Conservation (phyloP, 2,888 invertebrate species). For the Phyllotreta striolata region DNA sequence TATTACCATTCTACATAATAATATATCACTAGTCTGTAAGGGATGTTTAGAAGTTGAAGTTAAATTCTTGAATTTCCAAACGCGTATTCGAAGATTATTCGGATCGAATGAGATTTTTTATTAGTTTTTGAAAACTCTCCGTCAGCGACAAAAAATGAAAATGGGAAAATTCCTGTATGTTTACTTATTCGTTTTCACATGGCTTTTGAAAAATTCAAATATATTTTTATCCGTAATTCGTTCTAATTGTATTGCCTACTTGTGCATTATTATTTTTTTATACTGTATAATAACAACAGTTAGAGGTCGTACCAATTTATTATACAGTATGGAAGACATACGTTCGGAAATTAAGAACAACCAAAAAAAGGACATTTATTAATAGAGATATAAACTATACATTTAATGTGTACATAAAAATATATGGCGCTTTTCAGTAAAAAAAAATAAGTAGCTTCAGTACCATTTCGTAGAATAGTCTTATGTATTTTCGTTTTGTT, state of each 20-base stretch:
- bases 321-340: slow-evolving; percentile 40
- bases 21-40: slow-evolving; percentile 23
- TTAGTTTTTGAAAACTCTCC: not conserved
- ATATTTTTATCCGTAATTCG: slow-evolving; percentile 32
- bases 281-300: slow-evolving; percentile 35
- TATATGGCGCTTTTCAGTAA: slow-evolving; percentile 55
- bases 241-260: slow-evolving; percentile 44
- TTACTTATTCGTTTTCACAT: slow-evolving; percentile 17
- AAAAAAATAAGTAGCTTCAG: slow-evolving; percentile 52
- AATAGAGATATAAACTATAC: slow-evolving; percentile 49
- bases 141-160: not conserved
- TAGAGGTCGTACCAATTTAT: slow-evolving; percentile 34
- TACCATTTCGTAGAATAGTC: slow-evolving; percentile 52
- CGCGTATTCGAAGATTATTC: no score
- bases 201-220: slow-evolving; percentile 24
- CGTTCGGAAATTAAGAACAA: slow-evolving; percentile 49
- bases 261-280: slow-evolving; percentile 42
- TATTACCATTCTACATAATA: slow-evolving; percentile 8
- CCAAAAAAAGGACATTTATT: slow-evolving; percentile 46
- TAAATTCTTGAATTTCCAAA: no score
- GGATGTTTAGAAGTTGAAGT: slow-evolving; percentile 6
- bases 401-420: slow-evolving; percentile 56
- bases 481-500: slow-evolving; percentile 40
- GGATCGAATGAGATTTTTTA: not conserved
- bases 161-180: slow-evolving; percentile 16